Evolutionary conservation across 2,888 invertebrate genomes (phyloP).

Genomic region (Campoplex capitator): DNA sequence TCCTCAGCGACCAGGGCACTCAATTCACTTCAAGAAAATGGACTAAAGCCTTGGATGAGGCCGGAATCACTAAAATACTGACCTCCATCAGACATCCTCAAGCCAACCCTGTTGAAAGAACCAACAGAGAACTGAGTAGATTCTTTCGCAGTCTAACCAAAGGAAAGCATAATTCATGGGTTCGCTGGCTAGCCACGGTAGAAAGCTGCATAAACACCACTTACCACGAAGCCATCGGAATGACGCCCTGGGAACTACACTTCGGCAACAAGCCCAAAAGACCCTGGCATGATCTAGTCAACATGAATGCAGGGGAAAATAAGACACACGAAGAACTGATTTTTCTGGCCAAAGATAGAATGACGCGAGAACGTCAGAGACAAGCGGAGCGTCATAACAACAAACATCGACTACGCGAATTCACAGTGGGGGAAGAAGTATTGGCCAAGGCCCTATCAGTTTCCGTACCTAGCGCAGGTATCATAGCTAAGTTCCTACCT

Average conservation of each 20-base stretch:
- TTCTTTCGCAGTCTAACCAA: constrained; percentile 50
- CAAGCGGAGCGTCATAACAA: not conserved
- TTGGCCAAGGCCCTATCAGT: constrained; percentile 18
- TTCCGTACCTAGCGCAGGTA: not conserved
- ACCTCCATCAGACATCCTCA: constrained; percentile 69
- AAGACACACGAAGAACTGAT: not conserved
- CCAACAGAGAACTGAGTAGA: constrained; percentile 68
- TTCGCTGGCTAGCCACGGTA: constrained; percentile 21
- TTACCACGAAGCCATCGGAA: constrained; percentile 40
- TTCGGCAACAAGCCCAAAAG: constrained; percentile 8
- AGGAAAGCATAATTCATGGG: constrained; percentile 48
- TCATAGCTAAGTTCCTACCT: constrained; percentile 39
- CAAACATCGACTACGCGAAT: not conserved
- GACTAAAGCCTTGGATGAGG: constrained; percentile 14
- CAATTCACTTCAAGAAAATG: constrained; percentile 72
- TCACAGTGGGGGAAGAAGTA: not conserved
- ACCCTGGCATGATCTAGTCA: not conserved
- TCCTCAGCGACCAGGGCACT: constrained; percentile 57
- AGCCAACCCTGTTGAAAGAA: constrained; percentile 70
- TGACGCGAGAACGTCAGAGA: not conserved
- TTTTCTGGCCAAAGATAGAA: not conserved
- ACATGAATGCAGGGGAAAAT: accelerated
- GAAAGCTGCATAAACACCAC: constrained; percentile 59
- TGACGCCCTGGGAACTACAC: constrained; percentile 45
- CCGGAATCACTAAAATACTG: constrained; percentile 27